Percentiles rank a stretch among this genome's conserved stretches.
These are phyloP conservation scores for Aradophagus sp. DNA, from an alignment of 1,140 invertebrate genomes.

Conservation along the genomic window DNA sequence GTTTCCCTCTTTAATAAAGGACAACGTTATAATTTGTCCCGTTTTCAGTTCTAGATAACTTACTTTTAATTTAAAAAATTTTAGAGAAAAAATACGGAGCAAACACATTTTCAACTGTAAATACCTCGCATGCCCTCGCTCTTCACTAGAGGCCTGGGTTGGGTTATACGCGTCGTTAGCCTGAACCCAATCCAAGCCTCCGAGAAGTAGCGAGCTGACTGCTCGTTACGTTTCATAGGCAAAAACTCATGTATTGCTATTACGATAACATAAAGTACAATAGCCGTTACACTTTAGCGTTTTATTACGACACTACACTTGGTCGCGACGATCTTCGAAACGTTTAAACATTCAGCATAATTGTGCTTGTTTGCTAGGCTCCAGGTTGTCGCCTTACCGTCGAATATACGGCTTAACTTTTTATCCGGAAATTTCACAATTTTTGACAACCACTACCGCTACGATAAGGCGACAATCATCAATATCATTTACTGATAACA, in stretches of 20 bases:
- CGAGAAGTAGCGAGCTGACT: slow-evolving; percentile 20
- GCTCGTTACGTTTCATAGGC: slow-evolving; percentile 41
- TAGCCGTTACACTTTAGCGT: slow-evolving; percentile 55
- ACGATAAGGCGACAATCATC: slow-evolving; percentile 36
- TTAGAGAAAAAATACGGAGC: no score
- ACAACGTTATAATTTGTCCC: slow-evolving; percentile 38
- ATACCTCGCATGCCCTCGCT: slow-evolving; percentile 62
- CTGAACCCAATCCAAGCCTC: slow-evolving; percentile 58
- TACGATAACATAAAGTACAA: slow-evolving; percentile 58
- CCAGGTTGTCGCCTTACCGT: slow-evolving; percentile 35
- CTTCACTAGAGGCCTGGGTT: slow-evolving; percentile 43
- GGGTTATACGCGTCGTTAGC: slow-evolving; percentile 41
- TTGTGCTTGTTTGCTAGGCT: slow-evolving; percentile 18
- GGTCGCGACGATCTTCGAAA: slow-evolving; percentile 17
- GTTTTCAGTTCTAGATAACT: slow-evolving; percentile 43
- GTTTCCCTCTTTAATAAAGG: slow-evolving; percentile 33
- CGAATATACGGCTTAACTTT: no score
- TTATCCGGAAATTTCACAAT: no score
- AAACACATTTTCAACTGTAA: slow-evolving; percentile 62
- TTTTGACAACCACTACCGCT: no score
- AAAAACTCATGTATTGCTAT: slow-evolving; percentile 48
- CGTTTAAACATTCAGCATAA: slow-evolving; percentile 15
- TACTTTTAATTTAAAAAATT: slow-evolving; percentile 44
- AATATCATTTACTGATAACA: slow-evolving; percentile 29
- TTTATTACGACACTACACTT: slow-evolving; percentile 23